Evolutionary conservation across 2,888 invertebrate genomes (phyloP).

Genomic region (Hemistola chrysoprasaria): DNA sequence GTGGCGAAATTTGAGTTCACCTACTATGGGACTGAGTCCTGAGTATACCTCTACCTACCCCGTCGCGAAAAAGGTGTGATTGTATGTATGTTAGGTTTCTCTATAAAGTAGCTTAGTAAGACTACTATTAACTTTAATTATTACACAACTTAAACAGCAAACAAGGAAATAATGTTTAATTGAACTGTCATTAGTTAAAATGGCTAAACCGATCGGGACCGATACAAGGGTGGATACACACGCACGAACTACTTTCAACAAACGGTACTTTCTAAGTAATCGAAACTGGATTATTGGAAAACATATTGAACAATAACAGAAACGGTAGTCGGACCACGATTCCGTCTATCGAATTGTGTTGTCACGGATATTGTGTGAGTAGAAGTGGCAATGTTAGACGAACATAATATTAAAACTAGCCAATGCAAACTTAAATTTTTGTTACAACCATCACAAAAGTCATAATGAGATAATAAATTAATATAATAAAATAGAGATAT

Average conservation of each 20-base stretch:
- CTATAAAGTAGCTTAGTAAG: no score
- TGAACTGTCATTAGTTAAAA: slow-evolving; percentile 19
- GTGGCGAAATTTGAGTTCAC: no score
- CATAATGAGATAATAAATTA: no score
- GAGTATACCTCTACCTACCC: no score
- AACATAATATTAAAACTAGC: no score
- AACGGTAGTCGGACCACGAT: slow-evolving; percentile 73
- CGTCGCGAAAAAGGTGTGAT: no score
- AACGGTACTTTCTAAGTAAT: slow-evolving; percentile 64
- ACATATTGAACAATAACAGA: slow-evolving; percentile 78
- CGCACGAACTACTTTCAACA: slow-evolving; percentile 52
- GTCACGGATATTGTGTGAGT: slow-evolving; percentile 29
- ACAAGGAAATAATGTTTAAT: slow-evolving; percentile 17
- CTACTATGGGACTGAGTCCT: no score
- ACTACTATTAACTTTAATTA: no score
- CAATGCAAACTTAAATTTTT: no score
- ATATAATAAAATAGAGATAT: no score
- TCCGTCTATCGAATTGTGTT: slow-evolving; percentile 45
- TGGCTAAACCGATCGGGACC: slow-evolving; percentile 29
- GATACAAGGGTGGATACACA: slow-evolving; percentile 41
- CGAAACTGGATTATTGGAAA: slow-evolving; percentile 75
- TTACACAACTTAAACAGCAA: neutral
- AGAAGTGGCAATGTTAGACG: slow-evolving; percentile 36
- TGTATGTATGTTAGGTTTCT: no score
- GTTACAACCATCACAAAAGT: no score